Base-by-base conservation (phyloP, 2,113 vertebrate species). In the Xenopus laevis region DNA sequence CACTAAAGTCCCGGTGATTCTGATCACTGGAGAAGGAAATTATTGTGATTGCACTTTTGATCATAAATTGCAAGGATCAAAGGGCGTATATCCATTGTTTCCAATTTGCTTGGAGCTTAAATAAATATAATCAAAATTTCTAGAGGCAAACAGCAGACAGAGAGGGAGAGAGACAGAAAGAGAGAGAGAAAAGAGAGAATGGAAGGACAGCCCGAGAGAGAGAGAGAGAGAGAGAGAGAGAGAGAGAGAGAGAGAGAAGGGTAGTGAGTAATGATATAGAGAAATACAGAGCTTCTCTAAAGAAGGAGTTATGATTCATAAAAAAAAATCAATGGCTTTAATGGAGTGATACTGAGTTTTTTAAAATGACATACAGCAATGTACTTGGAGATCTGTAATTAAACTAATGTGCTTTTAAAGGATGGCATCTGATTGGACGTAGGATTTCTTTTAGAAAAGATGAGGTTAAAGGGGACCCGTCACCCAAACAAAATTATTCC, bases 321-420 rank as follows among this genome's bases (percentile, higher is more conserved):
- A 77, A 77, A 65, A 50, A 77, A 77, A 77, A 77, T 77, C 74
- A 77, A 77, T 77, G 74, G 74, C 74, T 77, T 77, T 77, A 77
- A 77, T 77, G 74, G 74, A 77, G 74, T 77, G 74, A 70, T 77
- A 77, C 74, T 77, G 74, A 70, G 74, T 77, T 77, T 77, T 70
- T 70, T 77, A 77, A 77, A 77, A 77, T 77, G 74, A 70, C 74
- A 77, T 70, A 77, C 74, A 70, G 74, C 67, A 23, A 70, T 77
- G 74, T 77, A 77, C 66, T 77, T 77, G 66, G 47, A 77, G 74
- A 70, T 77, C 74, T 77, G 74, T 69, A 77, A 77, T 77, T 77
- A 77, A 77, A 77, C 66, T 77, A 77, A 77, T 77, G 74, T 77
- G 74, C 74, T 77, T 77, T 77, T 77, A 77, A 77, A 77, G 66